These are phyloP conservation scores for Cyphomyrmex costatus DNA, from an alignment of 1,140 invertebrate genomes.

Conservation along the genomic window DNA sequence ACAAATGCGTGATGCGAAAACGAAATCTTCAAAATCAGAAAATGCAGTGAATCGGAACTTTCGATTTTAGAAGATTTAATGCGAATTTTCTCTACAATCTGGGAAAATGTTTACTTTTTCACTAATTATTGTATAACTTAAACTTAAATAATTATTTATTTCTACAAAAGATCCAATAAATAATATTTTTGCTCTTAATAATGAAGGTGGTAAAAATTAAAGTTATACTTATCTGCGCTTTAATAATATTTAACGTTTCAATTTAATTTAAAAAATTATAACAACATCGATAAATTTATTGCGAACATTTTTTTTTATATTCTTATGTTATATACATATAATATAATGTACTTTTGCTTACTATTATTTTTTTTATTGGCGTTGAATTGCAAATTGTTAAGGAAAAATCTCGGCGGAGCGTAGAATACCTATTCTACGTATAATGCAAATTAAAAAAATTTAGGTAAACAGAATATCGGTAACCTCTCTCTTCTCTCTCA, in stretches of 20 bases:
- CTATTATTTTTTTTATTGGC: neutral
- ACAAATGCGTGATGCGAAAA: neutral
- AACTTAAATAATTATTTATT: no score
- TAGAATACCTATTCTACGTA: no score
- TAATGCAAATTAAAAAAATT: neutral
- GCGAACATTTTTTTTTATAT: neutral
- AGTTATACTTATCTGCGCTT: neutral
- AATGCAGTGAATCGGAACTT: neutral
- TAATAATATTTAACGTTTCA: neutral
- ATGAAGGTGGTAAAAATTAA: no score
- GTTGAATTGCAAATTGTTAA: neutral
- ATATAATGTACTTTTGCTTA: neutral
- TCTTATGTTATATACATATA: neutral
- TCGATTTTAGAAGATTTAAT: neutral
- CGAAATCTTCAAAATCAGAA: constrained; percentile 17
- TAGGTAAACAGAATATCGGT: constrained; percentile 1
- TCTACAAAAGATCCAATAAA: neutral
- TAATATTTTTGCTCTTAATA: no score
- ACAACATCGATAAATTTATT: neutral
- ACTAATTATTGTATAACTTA: no score
- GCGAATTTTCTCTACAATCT: neutral
- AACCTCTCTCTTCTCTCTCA: neutral
- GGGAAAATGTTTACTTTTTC: neutral
- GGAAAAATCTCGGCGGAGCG: neutral
- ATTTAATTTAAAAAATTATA: constrained; percentile 13